These are phyloP conservation scores for Leptogaster cylindrica DNA, from an alignment of 2,888 invertebrate species.

Conservation along the genomic window DNA sequence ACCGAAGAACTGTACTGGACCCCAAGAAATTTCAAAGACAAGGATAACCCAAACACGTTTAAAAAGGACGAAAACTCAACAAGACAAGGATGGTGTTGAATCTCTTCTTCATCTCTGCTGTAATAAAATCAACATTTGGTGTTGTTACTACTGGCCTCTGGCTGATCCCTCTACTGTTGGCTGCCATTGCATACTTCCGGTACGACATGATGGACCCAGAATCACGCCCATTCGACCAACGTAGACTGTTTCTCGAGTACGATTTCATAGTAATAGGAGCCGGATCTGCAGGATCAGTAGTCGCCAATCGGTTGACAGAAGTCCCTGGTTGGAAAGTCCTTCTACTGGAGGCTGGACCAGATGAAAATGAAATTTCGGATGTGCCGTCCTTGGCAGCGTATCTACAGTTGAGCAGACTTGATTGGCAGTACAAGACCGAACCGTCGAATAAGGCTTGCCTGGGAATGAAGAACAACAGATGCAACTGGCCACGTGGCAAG, in stretches of 20 bases:
- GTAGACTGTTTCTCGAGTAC: conserved; percentile 74
- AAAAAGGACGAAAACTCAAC: too few relatives aligned
- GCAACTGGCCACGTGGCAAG: conserved; percentile 89
- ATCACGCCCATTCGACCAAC: conserved; percentile 73
- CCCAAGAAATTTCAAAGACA: neutral
- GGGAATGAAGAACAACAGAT: conserved; percentile 80
- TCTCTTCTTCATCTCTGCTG: conserved; percentile 77
- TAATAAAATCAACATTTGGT: conserved; percentile 75
- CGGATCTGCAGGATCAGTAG: conserved; percentile 89
- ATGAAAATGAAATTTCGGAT: conserved; percentile 87
- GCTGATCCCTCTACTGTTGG: conserved; percentile 82
- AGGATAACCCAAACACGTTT: conserved; percentile 8
- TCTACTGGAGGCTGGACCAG: conserved; percentile 83
- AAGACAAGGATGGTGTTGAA: conserved; percentile 71
- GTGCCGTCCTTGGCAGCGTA: conserved; percentile 87
- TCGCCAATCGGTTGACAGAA: conserved; percentile 82
- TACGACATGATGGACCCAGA: conserved; percentile 84
- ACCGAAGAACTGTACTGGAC: too few relatives aligned
- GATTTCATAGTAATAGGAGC: conserved; percentile 86
- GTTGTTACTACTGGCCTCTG: conserved; percentile 79
- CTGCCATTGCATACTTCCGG: conserved; percentile 80
- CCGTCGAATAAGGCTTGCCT: conserved; percentile 81
- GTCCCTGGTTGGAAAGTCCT: conserved; percentile 77
- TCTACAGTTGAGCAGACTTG: conserved; percentile 81
- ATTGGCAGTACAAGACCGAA: conserved; percentile 91